Evolutionary conservation across 2,888 invertebrate genomes (phyloP).

Genomic region (Drosophila mulleri): DNA sequence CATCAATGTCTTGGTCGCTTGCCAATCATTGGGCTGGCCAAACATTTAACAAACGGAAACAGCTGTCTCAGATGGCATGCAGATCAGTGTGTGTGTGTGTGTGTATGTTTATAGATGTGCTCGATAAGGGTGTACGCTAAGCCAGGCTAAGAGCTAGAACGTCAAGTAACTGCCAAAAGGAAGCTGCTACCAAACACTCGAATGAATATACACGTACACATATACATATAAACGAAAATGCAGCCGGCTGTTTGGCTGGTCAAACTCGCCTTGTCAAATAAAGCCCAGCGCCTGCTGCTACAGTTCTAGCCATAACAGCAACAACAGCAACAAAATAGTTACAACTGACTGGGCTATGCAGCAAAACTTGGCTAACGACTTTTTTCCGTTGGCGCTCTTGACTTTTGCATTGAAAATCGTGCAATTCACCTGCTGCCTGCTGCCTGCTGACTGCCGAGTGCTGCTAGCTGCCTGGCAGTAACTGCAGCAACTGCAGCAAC

Average conservation of each 20-base stretch:
- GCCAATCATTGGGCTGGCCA: conserved; percentile 74
- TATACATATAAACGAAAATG: conserved; percentile 40
- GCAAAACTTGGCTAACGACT: conserved; percentile 79
- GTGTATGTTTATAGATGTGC: conserved; percentile 24
- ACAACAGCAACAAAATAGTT: conserved; percentile 57
- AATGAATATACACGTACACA: background rate
- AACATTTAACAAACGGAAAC: conserved; percentile 83
- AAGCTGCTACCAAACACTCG: conserved; percentile 80
- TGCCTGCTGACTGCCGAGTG: conserved; percentile 29
- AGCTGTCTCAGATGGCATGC: conserved; percentile 80
- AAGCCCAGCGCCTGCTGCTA: conserved; percentile 50
- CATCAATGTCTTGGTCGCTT: conserved; percentile 76
- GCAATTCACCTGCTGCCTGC: conserved; percentile 83
- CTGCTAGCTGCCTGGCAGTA: conserved; percentile 31
- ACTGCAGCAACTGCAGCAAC: conserved; percentile 50
- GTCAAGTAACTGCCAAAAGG: conserved; percentile 76
- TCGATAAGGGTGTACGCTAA: conserved; percentile 47
- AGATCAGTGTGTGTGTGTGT: conserved; percentile 40
- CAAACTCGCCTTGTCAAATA: conserved; percentile 37
- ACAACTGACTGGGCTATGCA: conserved; percentile 63
- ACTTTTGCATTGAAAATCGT: conserved; percentile 84
- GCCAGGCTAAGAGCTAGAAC: conserved; percentile 22
- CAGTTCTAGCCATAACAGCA: conserved; percentile 57
- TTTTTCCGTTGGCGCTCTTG: conserved; percentile 82
- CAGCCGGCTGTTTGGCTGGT: conserved; percentile 48